phyloP scores from a whole-genome alignment of 2,888 invertebrate genomes.

The Acanthopleura granulata region DNA sequence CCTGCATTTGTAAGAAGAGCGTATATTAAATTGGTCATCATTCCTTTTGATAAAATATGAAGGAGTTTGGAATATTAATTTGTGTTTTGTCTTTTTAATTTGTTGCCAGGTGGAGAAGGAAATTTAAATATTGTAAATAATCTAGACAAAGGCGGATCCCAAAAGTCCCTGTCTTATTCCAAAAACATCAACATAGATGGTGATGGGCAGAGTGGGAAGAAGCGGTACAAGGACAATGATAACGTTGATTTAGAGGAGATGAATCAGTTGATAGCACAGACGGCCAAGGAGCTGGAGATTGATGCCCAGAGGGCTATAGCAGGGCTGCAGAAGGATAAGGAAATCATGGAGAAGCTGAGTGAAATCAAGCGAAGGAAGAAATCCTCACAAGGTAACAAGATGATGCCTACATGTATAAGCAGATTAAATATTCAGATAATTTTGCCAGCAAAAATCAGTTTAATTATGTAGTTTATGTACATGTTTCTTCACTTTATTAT shows the following conservation, averaged over 20 bases:
- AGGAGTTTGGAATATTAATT: background rate
- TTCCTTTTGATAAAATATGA: no score
- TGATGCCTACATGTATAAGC: background rate
- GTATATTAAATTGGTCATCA: no score
- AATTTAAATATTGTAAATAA: slow-evolving; percentile 21
- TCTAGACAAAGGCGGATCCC: slow-evolving; percentile 12
- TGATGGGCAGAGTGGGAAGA: slow-evolving; percentile 6
- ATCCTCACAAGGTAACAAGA: slow-evolving; percentile 10
- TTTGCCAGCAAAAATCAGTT: no score
- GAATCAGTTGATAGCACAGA: slow-evolving; percentile 48
- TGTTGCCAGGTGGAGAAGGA: slow-evolving; percentile 3
- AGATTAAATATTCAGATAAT: no score
- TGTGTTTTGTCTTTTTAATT: background rate
- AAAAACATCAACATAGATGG: slow-evolving; percentile 22
- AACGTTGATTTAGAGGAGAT: slow-evolving; percentile 50
- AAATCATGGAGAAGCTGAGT: slow-evolving; percentile 55
- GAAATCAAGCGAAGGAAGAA: slow-evolving; percentile 68
- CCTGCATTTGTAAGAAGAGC: no score
- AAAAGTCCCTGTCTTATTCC: slow-evolving; percentile 12
- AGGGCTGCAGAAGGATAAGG: slow-evolving; percentile 58
- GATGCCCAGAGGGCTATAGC: slow-evolving; percentile 57
- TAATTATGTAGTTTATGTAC: no score
- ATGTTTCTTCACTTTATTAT: no score
- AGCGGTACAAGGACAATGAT: slow-evolving; percentile 25
- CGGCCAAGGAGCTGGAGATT: slow-evolving; percentile 54